Percentiles rank a stretch among this genome's conserved stretches.
These are phyloP conservation scores for Anthoptus insignis DNA, from an alignment of 2,888 invertebrate species.

Conservation along the genomic window DNA sequence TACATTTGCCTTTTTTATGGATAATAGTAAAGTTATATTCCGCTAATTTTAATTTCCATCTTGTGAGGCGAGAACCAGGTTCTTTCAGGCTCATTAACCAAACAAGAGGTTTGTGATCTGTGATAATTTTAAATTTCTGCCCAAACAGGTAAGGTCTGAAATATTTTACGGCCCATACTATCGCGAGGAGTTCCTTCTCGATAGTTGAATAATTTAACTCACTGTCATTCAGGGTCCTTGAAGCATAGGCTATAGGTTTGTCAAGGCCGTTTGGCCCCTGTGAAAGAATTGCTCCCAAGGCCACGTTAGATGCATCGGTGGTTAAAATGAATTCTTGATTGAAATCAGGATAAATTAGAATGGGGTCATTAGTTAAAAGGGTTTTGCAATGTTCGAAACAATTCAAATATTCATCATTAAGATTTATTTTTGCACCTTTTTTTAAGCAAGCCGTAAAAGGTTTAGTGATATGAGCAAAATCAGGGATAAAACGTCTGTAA, in stretches of 20 bases:
- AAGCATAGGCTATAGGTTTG: slow-evolving; percentile 27
- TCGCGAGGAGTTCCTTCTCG: slow-evolving; percentile 34
- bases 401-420: slow-evolving; percentile 46
- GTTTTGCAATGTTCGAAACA: slow-evolving; percentile 45
- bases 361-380: slow-evolving; percentile 48
- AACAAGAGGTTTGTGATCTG: slow-evolving; percentile 37
- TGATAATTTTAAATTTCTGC: slow-evolving; percentile 26
- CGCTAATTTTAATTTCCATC: slow-evolving; percentile 28
- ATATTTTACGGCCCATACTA: slow-evolving; percentile 39
- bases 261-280: not conserved
- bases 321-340: slow-evolving; percentile 39
- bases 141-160: slow-evolving; percentile 38
- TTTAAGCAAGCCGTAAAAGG: slow-evolving; percentile 47
- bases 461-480: slow-evolving; percentile 41
- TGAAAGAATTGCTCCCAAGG: slow-evolving; percentile 30
- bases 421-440: slow-evolving; percentile 41
- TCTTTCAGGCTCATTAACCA: slow-evolving; percentile 34
- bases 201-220: slow-evolving; percentile 1
- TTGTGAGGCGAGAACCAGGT: slow-evolving; percentile 21
- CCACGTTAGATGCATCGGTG: slow-evolving; percentile 38
- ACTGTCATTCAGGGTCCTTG: slow-evolving; percentile 17
- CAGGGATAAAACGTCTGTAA: slow-evolving; percentile 38
- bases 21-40: slow-evolving; percentile 36
- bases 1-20: slow-evolving; percentile 35
- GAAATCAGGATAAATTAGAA: slow-evolving; percentile 40